Conservation (phyloP, 2,797 vertebrate genomes). For the Spheniscus humboldti region DNA sequence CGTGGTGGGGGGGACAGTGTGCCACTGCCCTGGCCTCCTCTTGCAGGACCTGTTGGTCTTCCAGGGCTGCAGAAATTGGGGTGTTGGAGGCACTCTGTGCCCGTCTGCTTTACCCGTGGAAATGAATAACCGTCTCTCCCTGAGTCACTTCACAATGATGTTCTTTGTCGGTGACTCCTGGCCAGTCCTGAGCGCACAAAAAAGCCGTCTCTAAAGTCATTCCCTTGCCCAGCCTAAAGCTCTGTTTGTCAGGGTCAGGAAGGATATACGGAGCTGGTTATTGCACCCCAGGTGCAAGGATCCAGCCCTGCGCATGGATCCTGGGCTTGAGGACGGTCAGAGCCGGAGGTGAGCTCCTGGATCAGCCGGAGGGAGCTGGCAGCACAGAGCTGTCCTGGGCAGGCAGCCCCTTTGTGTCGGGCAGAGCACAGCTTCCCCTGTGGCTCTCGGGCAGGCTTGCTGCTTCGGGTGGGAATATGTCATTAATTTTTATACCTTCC, state of each 20-base stretch:
- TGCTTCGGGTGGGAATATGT: conserved; percentile 72
- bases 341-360: neutral
- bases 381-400: neutral
- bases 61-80: neutral
- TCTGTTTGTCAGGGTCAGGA: neutral
- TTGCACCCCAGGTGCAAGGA: neutral
- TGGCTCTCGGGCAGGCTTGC: conserved; percentile 28
- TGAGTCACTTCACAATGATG: neutral
- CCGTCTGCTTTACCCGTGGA: neutral
- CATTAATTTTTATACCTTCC: conserved; percentile 81
- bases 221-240: neutral
- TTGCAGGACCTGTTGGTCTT: neutral
- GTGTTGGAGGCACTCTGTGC: neutral
- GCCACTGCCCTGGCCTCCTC: neutral
- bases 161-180: neutral
- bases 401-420: neutral
- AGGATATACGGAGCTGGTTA: neutral
- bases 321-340: neutral
- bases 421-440: conserved; percentile 45
- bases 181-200: neutral
- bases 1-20: neutral
- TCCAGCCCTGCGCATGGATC: neutral
- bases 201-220: neutral
- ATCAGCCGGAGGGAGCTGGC: neutral
- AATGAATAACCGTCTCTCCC: neutral